Evolutionary conservation across 2,888 invertebrate genomes (phyloP), one percentile per base, ranked within the genome.

Genomic region (Chrysotoxum bicinctum): DNA sequence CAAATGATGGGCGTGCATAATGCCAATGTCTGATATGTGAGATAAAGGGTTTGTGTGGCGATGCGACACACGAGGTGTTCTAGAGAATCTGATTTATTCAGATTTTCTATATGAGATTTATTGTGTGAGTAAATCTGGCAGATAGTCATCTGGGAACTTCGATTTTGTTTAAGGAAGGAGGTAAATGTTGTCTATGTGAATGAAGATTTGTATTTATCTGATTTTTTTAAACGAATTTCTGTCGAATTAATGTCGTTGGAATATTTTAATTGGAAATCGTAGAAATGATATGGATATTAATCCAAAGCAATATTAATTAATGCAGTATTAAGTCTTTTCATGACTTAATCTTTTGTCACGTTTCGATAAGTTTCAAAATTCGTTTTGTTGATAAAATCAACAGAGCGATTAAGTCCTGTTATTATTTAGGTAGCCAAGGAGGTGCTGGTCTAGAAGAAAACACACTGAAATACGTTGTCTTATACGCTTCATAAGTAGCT

Each of bases 81-180:
- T 19, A 14, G 7, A 48, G 52, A 56, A 76, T 80, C 58, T 76
- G 84, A 85, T 85, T 85, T 85, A 85, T 76, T 76, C 40, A 60
- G 70, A 80, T 80, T 80, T 85, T 40, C 23, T 35, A 60, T 66
- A 75, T 84, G 35, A 76, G 80, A 85, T 85, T 85, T 85, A 85
- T 85, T 85, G 74, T 74, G 64, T 79, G 83, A 74, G 74, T 79
- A 75, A 84, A 70, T 79, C 64, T 64, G 70, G 74, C 79, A 79
- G 79, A 84, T 84, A 79, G 74, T 64, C 73, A 78, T 77, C 82
- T 72, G 40, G 40, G 40, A 35, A 19, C 3, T 35, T 2, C 2
- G 32, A 56, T 56, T 54, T 23, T 54, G 30, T 54, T 45, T 64
- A 40, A 54, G 40, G 37, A 56, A 16, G 21, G 32, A 56, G 62